Evolutionary conservation across 2,797 vertebrate genomes (phyloP).

Genomic region (Scolopax rusticola): DNA sequence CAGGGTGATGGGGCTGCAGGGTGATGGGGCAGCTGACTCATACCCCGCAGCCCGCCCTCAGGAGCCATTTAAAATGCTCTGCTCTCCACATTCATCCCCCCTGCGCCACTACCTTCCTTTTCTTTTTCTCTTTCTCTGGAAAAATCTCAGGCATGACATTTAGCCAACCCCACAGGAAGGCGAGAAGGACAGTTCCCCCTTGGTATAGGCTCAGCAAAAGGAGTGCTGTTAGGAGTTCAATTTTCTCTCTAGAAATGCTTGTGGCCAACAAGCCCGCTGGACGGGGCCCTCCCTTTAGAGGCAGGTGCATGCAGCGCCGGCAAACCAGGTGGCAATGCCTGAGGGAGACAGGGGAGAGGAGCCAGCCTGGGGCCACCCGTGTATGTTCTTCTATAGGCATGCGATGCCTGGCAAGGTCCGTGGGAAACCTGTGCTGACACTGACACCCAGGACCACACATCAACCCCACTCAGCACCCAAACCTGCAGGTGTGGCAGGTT

Average conservation of each 20-base stretch:
- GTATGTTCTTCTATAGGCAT: background rate
- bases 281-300: background rate
- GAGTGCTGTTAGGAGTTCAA: background rate
- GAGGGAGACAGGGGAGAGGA: background rate
- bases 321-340: background rate
- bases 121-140: background rate
- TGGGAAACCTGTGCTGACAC: background rate
- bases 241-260: background rate
- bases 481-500: background rate
- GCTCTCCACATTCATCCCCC: fast-evolving
- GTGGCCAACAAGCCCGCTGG: background rate
- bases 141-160: background rate
- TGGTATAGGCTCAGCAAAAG: background rate
- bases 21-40: background rate
- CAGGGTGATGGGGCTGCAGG: background rate
- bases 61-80: background rate
- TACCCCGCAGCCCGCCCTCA: fast-evolving
- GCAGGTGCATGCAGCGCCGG: background rate
- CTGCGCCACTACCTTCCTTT: background rate
- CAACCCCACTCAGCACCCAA: background rate
- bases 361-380: background rate
- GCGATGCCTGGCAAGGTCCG: fast-evolving
- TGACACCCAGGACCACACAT: fast-evolving
- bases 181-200: background rate
- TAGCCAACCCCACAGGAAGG: background rate